These are phyloP conservation scores for Lamellibrachia luymesi DNA, from an alignment of 1,140 invertebrate species.

Conservation along the genomic window DNA sequence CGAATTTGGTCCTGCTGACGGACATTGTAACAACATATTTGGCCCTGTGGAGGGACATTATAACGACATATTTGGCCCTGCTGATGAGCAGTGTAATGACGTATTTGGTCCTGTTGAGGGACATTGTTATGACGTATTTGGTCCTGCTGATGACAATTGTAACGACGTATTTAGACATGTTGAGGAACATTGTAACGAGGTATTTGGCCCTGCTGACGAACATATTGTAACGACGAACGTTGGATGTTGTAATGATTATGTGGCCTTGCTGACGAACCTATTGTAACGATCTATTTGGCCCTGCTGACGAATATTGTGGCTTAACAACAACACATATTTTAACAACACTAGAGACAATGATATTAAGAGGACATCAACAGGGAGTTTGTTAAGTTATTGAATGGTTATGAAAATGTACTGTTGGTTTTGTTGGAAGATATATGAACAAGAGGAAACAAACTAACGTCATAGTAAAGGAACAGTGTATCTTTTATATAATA, in stretches of 20 bases:
- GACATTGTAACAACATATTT: neutral
- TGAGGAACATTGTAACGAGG: neutral
- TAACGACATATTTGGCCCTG: neutral
- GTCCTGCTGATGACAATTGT: neutral
- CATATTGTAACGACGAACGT: neutral
- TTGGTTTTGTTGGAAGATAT: too few relatives aligned
- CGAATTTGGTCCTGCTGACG: neutral
- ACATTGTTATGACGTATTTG: too few relatives aligned
- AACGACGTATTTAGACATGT: neutral
- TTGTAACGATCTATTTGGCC: neutral
- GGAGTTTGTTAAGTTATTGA: too few relatives aligned
- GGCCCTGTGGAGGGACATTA: neutral
- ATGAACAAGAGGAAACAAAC: too few relatives aligned
- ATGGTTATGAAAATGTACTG: too few relatives aligned
- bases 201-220: neutral
- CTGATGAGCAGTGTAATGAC: neutral
- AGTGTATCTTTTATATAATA: too few relatives aligned
- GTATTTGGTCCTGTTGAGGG: neutral
- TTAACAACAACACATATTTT: neutral
- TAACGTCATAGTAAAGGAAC: too few relatives aligned
- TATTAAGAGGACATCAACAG: too few relatives aligned
- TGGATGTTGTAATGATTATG: neutral
- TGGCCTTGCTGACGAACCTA: too few relatives aligned
- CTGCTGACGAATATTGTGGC: neutral
- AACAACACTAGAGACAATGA: too few relatives aligned